A percentile compares a stretch with the other conserved stretches of the same genome.
Conservation (phyloP, 2,113 vertebrate species). For the Xiphophorus hellerii region DNA sequence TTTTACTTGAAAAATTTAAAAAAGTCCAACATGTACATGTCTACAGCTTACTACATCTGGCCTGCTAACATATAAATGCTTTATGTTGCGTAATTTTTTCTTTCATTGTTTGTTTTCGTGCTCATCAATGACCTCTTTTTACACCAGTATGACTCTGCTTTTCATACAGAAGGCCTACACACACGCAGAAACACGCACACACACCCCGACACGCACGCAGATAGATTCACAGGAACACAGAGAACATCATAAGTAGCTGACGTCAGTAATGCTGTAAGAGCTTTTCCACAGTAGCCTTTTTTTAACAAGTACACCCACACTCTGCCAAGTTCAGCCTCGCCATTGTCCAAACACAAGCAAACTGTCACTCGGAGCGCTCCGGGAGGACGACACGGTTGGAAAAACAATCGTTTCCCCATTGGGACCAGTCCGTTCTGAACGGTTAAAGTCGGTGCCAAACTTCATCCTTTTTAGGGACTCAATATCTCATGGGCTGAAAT, state of each 20-base stretch:
- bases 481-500: slow-evolving; percentile 48
- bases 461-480: slow-evolving; percentile 40
- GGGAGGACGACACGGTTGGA: slow-evolving; percentile 37
- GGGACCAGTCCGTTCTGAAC: slow-evolving; percentile 37
- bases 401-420: slow-evolving; percentile 52
- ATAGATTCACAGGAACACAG: slow-evolving; percentile 29
- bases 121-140: slow-evolving; percentile 28
- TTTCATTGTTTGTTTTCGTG: slow-evolving; percentile 21
- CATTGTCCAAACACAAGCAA: slow-evolving; percentile 66
- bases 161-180: slow-evolving; percentile 32
- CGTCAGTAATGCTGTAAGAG: slow-evolving; percentile 63
- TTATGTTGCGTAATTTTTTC: neutral
- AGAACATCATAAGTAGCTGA: slow-evolving; percentile 69
- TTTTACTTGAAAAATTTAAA: too few species aligned
- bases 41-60: neutral
- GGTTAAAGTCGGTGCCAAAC: slow-evolving; percentile 27
- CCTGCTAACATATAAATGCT: slow-evolving; percentile 1
- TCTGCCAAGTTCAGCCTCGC: slow-evolving; percentile 64
- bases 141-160: slow-evolving; percentile 11
- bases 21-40: neutral
- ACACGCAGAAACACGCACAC: slow-evolving; percentile 2
- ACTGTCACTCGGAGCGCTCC: slow-evolving; percentile 48
- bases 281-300: slow-evolving; percentile 56
- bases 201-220: neutral
- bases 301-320: slow-evolving; percentile 74